phyloP scores from a whole-genome alignment of 2,888 invertebrate genomes.

The Polydesmus complanatus region DNA sequence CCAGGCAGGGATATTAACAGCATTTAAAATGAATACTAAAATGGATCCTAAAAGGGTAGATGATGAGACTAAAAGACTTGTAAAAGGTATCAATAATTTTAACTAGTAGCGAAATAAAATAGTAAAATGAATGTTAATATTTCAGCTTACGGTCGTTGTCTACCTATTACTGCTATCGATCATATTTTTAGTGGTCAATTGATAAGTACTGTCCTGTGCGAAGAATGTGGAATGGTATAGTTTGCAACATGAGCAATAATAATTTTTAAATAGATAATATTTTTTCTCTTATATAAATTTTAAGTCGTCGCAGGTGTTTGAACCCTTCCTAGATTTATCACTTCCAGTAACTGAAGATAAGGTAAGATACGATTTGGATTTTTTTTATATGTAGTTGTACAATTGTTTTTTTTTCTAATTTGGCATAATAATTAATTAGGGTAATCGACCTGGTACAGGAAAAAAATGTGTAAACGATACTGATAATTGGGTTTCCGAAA shows the following conservation, averaged over 20 bases:
- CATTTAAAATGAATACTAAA: conserved; percentile 56
- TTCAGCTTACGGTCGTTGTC: conserved; percentile 32
- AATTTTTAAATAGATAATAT: not conserved
- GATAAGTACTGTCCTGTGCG: conserved; percentile 71
- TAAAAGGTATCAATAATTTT: conserved; percentile 42
- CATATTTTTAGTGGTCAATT: conserved; percentile 86
- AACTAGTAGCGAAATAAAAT: not conserved
- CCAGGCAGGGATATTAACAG: conserved; percentile 61
- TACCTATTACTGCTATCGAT: conserved; percentile 46
- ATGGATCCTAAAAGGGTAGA: conserved; percentile 62
- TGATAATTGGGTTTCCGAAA: conserved; percentile 6
- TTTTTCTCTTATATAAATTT: conserved; percentile 14
- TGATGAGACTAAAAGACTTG: conserved; percentile 55
- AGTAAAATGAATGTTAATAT: conserved; percentile 9
- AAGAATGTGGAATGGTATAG: conserved; percentile 53
- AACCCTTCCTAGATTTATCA: conserved; percentile 88
- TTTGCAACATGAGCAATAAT: conserved; percentile 18
- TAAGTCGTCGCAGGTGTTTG: conserved; percentile 71
- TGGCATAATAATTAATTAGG: conserved; percentile 11
- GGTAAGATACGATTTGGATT: conserved; percentile 11
- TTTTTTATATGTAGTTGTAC: not conserved
- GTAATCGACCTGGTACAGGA: conserved; percentile 15
- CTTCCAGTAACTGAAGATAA: conserved; percentile 53
- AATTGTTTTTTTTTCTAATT: not conserved
- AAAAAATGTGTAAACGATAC: conserved; percentile 13